Base-by-base conservation (phyloP, 2,113 vertebrate genomes). In the Physeter macrocephalus region DNA sequence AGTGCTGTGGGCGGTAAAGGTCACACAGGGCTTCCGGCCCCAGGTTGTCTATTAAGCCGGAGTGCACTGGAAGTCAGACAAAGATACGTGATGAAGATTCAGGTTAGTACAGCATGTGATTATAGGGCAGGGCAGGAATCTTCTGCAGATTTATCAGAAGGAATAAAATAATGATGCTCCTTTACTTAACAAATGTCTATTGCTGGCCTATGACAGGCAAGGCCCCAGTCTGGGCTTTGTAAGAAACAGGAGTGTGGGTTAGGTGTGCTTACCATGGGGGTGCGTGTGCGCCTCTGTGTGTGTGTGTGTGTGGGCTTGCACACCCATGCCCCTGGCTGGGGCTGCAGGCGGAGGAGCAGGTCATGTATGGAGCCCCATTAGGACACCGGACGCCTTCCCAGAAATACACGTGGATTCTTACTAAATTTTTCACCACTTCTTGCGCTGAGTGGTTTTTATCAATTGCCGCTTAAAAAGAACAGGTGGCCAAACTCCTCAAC, bases 241-340 rank as follows among this genome's bases (percentile, higher is more conserved):
- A 36, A 46, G 92, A 81, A 52, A 13, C 46, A 15, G 0, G 21
- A 83, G 57, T 57, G 39, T 27, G 61, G 61, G 1, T 8, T 18
- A 14, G 36, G 29, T 41, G 3, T 78, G 74, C 18, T 8, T 29
- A 14, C 72, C 14, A 2, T 49, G 74, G 12, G 8, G 23, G 29
- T 21, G 39, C 12, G 41, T 71, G 49, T n/a, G 17, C 20, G 13
- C 8, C 41, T 27, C 6, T 43, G 43, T 34, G n/a, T 6, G 41
- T 2, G 2, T 36, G 59, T 18, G n/a, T n/a, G n/a, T n/a, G n/a
- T n/a, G n/a, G n/a, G 34, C 36, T 6, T 0, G 0, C 20, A 4
- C 7, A 3, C 20, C 39, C 7, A 49, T 1, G 1, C 6, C 3
- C n/a, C 57, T 36, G 2, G 36, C 8, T 43, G 11, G 12, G 15